Conservation (phyloP, 2,113 vertebrate species). For the Otus sunia region DNA sequence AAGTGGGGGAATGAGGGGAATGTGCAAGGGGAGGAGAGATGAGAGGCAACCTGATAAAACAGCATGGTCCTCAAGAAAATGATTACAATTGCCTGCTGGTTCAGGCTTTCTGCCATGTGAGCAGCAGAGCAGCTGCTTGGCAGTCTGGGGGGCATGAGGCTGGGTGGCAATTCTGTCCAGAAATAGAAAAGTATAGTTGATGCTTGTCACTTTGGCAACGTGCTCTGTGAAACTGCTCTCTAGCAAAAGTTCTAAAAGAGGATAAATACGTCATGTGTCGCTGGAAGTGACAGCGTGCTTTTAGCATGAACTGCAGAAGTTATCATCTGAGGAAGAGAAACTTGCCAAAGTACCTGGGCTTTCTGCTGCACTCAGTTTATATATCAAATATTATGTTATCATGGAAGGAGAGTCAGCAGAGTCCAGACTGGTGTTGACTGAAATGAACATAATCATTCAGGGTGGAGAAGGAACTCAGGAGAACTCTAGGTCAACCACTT, state of each 20-base stretch:
- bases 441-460: not conserved
- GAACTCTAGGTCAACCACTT: not conserved
- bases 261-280: not conserved
- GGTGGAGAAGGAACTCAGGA: not conserved
- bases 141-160: not conserved
- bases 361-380: not conserved
- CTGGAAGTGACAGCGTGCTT: not conserved
- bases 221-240: not conserved
- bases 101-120: not conserved
- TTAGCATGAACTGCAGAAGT: not conserved
- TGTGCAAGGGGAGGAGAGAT: not conserved
- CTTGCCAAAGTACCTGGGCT: not conserved
- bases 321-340: not conserved
- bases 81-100: not conserved
- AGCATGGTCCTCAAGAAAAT: not conserved
- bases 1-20: not conserved
- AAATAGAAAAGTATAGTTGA: conserved; percentile 19
- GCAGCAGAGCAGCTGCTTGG: not conserved
- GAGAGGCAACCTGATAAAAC: not conserved
- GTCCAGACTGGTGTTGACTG: not conserved
- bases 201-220: not conserved
- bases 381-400: not conserved
- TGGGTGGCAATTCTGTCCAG: not conserved
- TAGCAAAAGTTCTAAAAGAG: conserved; percentile 11
- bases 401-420: not conserved